Base-by-base conservation (phyloP, 2,797 vertebrate genomes). In the Enteromius anoplus region DNA sequence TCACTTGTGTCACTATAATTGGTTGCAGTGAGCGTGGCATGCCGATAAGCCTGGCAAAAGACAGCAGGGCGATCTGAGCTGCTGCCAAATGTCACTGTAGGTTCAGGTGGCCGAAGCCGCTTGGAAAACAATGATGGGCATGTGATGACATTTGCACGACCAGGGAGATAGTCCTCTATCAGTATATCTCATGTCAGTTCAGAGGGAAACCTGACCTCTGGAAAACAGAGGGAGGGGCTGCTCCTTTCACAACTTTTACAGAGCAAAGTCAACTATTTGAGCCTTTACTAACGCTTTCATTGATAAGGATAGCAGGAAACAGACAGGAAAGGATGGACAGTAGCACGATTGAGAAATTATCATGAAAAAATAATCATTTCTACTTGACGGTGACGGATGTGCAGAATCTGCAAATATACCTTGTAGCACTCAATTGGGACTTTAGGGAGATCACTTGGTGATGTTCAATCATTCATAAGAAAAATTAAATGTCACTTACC, bases 1-100 rank as follows among this genome's bases (percentile, higher is more conserved):
- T 92, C 90, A 91, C 90, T 91, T 90, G 87, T 89, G 91, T 90
- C 82, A 84, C 83, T 60, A 83, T 93, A 93, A 93, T 92, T 92
- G 90, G 90, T 85, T 85, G 90, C 81, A 82, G 86, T 78, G 89
- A 81, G 60, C 75, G 21, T 81, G 11, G 83, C 88, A 91, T 90
- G 84, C 87, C 87, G 90, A 93, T 93, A 89, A 91, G 88, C 55
- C 70, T 11, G 53, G 49, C 75, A 51, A 55, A 47, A 47, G 78
- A 82, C 75, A 70, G 66, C 75, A 65, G 86, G 58, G 8, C 23
- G 49, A 82, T 84, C 64, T 85, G 80, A 87, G 81, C 21, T 11
- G 11, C 34, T 72, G 78, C 66, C 53, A 69, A 81, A 79, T 85
- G 86, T 86, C 75, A 71, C 55, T 78, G 80, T 53, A 65, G 62